Base-by-base conservation (phyloP, 2,888 invertebrate species). In the Drosophila conformis region DNA sequence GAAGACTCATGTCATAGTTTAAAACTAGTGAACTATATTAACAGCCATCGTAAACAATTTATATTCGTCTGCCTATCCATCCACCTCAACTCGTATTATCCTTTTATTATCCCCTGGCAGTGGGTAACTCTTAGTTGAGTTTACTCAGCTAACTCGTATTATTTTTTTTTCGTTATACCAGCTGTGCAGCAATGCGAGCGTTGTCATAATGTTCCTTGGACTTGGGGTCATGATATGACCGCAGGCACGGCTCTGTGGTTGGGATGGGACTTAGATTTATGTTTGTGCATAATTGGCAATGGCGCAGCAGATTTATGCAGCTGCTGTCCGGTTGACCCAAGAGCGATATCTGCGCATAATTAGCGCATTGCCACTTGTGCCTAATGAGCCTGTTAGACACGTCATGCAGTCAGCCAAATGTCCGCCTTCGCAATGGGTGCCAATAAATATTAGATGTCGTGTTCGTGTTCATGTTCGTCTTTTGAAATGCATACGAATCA, bases 341-440 rank as follows among this genome's bases (percentile, higher is more conserved):
- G 42, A 69, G 64, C 57, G 61, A 67, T 68, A 65, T 63, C 73
- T 76, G 83, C 56, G 81, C 81, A 88, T 91, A 91, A 92, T 91
- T 91, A 91, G 92, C 91, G 85, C 91, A 91, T 87, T 90, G 83
- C 87, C 91, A 90, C 91, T 91, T 92, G 87, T 85, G 89, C 80
- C 90, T 90, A 91, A 91, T 92, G 91, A 91, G 85, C 83, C 92
- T 91, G 91, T 90, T 91, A 82, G 85, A 90, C 90, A 90, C 88
- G 88, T 78, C 82, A 68, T 53, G 60, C 79, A 65, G 69, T 65
- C 57, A 61, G 62, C 65, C 56, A 76, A 54, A 33, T 35, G 21
- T 27, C 49, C 27, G 40, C 66, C 57, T 61, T 49, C 65, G 72
- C 83, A 67, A 70, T 65, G 74, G 60, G 46, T 59, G 73, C 68